These are phyloP conservation scores for Glaucidium brasilianum DNA, from an alignment of 2,113 vertebrate species.

Conservation along the genomic window DNA sequence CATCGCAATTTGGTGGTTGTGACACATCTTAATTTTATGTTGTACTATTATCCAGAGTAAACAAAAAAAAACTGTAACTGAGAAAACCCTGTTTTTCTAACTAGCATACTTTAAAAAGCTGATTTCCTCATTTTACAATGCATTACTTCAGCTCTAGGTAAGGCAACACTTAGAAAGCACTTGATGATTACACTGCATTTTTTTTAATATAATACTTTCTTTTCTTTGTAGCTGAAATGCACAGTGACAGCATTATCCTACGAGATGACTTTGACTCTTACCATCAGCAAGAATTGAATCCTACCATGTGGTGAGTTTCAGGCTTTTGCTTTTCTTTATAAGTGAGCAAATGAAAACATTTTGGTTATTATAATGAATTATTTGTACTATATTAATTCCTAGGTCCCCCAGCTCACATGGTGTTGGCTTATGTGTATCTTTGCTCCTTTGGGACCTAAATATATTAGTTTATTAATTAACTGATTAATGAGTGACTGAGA, in stretches of 20 bases:
- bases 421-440: background rate
- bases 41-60: background rate
- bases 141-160: background rate
- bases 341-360: background rate
- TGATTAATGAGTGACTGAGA: background rate
- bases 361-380: background rate
- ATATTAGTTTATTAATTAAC: background rate
- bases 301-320: slow-evolving; percentile 88
- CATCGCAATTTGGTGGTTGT: background rate
- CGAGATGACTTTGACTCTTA: slow-evolving; percentile 97
- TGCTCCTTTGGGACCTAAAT: background rate
- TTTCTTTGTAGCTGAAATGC: slow-evolving; percentile 85
- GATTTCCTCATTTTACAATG: background rate
- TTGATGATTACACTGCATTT: background rate
- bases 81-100: background rate
- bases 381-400: background rate
- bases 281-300: slow-evolving; percentile 85
- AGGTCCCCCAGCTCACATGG: background rate
- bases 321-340: background rate
- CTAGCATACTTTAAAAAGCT: background rate
- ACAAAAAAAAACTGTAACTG: background rate
- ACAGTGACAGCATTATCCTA: slow-evolving; percentile 88
- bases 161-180: background rate
- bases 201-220: background rate
- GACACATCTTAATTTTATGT: background rate